Evolutionary conservation across 1,140 invertebrate genomes (phyloP).

Genomic region (Microplitis mediator): DNA sequence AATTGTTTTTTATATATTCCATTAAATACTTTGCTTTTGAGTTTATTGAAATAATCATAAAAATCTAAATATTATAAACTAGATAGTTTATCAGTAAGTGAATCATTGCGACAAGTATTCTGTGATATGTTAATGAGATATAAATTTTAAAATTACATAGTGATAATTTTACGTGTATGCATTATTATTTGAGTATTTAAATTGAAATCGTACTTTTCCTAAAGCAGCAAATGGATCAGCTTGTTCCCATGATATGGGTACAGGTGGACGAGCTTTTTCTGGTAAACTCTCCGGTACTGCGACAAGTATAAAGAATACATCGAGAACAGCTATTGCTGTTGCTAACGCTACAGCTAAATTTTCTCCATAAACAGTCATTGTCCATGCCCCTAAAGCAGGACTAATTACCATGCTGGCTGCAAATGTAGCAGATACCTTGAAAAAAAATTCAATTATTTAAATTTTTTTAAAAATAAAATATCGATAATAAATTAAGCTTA

Average conservation of each 20-base stretch:
- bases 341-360: constrained; percentile 95
- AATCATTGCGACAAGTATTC: too few species aligned
- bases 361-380: constrained; percentile 88
- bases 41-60: neutral
- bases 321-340: constrained; percentile 92
- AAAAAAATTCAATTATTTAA: constrained; percentile 1
- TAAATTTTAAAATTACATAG: too few species aligned
- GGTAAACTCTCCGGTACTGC: constrained; percentile 97
- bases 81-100: neutral
- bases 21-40: neutral
- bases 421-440: constrained; percentile 92
- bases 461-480: neutral
- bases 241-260: constrained; percentile 92
- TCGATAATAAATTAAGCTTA: too few species aligned
- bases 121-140: too few species aligned
- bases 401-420: constrained; percentile 98
- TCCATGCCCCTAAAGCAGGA: constrained; percentile 93
- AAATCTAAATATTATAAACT: neutral
- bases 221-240: constrained; percentile 91
- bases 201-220: constrained; percentile 60
- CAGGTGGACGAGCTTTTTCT: constrained; percentile 85
- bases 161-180: neutral
- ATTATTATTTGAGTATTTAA: constrained; percentile 38
- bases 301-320: constrained; percentile 98
- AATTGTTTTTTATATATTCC: neutral